Percentiles rank a stretch among this genome's conserved stretches.
These are phyloP conservation scores for Apodemus sylvaticus DNA, from an alignment of 2,113 vertebrate genomes.

Conservation along the genomic window DNA sequence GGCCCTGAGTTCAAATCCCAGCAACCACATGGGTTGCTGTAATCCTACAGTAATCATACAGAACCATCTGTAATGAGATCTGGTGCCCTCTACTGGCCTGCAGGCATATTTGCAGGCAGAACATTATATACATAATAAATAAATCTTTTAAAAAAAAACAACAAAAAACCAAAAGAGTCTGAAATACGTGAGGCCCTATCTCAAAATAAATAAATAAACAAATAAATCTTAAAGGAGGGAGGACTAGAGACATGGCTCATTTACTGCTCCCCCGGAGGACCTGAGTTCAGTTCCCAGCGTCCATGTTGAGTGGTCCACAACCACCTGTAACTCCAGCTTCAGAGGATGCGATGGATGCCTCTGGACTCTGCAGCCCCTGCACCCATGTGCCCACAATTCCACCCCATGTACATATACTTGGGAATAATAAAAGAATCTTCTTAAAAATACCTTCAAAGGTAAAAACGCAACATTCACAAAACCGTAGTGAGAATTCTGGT, in stretches of 20 bases:
- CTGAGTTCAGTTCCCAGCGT: not conserved
- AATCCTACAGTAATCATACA: no score
- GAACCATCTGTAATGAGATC: no score
- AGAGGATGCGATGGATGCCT: not conserved
- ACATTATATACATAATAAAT: no score
- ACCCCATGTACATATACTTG: not conserved
- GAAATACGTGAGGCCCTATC: no score
- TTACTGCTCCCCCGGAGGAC: not conserved
- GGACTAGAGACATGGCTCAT: not conserved
- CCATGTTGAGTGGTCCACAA: not conserved
- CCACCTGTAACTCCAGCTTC: not conserved
- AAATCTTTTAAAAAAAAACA: no score
- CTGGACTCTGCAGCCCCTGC: not conserved
- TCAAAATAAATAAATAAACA: not conserved
- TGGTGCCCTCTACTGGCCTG: no score
- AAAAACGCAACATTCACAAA: not conserved
- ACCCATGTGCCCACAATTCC: not conserved
- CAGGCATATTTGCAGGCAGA: no score
- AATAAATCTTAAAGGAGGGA: not conserved
- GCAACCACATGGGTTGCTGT: no score
- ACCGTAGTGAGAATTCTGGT: no score
- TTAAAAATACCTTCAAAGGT: not conserved
- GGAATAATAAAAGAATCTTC: not conserved
- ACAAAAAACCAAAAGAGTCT: no score
- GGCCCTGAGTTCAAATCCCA: no score